Conservation (phyloP, 1,140 invertebrate species). For the Zaprionus tsacasi region DNA sequence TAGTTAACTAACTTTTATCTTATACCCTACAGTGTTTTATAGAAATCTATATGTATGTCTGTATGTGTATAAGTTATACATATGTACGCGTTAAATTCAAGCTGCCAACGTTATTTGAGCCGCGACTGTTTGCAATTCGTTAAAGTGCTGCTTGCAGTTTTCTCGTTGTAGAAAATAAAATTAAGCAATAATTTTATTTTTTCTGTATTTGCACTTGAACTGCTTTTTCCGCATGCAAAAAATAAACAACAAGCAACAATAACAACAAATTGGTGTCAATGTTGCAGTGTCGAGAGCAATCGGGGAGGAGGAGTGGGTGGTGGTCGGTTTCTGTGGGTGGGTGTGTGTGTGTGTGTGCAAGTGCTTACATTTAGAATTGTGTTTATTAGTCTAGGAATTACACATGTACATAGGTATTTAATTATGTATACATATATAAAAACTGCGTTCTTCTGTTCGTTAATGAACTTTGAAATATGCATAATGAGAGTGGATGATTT, state of each 20-base stretch:
- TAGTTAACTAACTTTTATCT: slow-evolving; percentile 54
- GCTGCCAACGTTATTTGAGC: slow-evolving; percentile 29
- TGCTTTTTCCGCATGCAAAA: slow-evolving; percentile 41
- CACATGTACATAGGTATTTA: slow-evolving; percentile 39
- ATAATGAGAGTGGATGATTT: slow-evolving; percentile 44
- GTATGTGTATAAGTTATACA: slow-evolving; percentile 39
- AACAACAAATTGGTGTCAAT: slow-evolving; percentile 50
- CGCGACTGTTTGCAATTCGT: slow-evolving; percentile 23
- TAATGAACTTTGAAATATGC: slow-evolving; percentile 60
- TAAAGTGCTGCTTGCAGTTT: slow-evolving; percentile 41
- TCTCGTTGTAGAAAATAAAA: slow-evolving; percentile 36
- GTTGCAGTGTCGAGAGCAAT: slow-evolving; percentile 29
- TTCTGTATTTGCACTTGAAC: slow-evolving; percentile 54
- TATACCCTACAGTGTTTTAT: slow-evolving; percentile 12
- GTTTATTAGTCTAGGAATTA: slow-evolving; percentile 53
- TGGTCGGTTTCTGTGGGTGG: slow-evolving; percentile 8
- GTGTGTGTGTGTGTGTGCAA: slow-evolving; percentile 7
- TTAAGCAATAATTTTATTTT: slow-evolving; percentile 43
- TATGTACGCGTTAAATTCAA: slow-evolving; percentile 4
- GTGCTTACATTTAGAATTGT: slow-evolving; percentile 50
- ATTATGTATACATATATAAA: slow-evolving; percentile 41
- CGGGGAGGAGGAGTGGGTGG: slow-evolving; percentile 1
- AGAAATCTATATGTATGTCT: slow-evolving; percentile 22
- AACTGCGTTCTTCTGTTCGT: slow-evolving; percentile 37
- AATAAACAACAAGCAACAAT: slow-evolving; percentile 4